Evolutionary conservation across 2,888 invertebrate species (phyloP).

Genomic region (Pomacea canaliculata): DNA sequence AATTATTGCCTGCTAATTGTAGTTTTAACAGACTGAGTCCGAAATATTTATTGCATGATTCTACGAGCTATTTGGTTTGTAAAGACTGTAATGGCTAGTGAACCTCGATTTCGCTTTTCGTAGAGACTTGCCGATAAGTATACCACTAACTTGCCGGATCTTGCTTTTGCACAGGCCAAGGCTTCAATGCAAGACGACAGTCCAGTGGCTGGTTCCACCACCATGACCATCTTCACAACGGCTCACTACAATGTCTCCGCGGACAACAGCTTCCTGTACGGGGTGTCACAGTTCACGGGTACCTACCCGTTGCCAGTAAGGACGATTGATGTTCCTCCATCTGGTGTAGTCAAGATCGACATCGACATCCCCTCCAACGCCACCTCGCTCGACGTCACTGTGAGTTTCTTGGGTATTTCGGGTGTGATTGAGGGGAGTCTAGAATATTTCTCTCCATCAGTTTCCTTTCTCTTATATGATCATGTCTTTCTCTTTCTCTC

Average conservation of each 20-base stretch:
- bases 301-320: slow-evolving; percentile 42
- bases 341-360: slow-evolving; percentile 30
- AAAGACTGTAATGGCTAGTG: too few species aligned
- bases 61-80: too few species aligned
- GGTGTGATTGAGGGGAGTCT: too few species aligned
- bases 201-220: slow-evolving; percentile 33
- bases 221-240: slow-evolving; percentile 32
- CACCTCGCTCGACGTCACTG: slow-evolving; percentile 31
- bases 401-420: slow-evolving; percentile 1
- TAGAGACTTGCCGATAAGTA: too few species aligned
- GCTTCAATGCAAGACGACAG: slow-evolving; percentile 47
- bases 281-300: slow-evolving; percentile 29
- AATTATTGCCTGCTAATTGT: too few species aligned
- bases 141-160: too few species aligned
- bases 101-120: too few species aligned
- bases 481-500: too few species aligned
- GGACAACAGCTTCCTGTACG: slow-evolving; percentile 25
- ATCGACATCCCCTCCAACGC: slow-evolving; percentile 38
- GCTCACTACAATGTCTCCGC: slow-evolving; percentile 25
- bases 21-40: too few species aligned
- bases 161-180: slow-evolving; percentile 38
- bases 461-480: too few species aligned
- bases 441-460: too few species aligned
- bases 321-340: slow-evolving; percentile 40
- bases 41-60: too few species aligned